Evolutionary conservation across 2,797 vertebrate genomes (phyloP), one percentile per base, ranked within the genome.

Genomic region (Acestrorhynchus altus): DNA sequence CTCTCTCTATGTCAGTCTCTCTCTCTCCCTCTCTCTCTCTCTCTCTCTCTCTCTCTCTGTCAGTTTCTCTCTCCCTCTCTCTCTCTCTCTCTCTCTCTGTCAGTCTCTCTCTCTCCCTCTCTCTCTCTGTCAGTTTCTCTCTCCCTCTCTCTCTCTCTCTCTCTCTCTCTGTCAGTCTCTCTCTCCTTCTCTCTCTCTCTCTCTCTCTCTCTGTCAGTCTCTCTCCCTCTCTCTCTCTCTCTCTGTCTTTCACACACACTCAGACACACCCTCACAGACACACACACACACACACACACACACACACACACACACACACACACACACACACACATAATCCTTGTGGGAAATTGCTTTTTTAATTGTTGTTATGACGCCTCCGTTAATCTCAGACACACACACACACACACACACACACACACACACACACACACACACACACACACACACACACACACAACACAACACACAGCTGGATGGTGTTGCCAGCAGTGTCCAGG

Each of bases 331-430:
- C 26, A 11, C 51, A 24, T 35, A 15, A 44, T 3, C 24, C 72
- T 64, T 31, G n/a, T 59, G 66, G 35, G 52, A 40, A 74, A 70
- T 70, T 66, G 44, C 44, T 72, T 60, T 72, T 61, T 61, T 54
- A 78, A 72, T 49, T 61, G 67, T 51, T 65, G 40, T 75, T 78
- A 67, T 61, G 46, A 54, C 20, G 69, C 52, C 60, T 61, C 72
- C 46, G 59, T 76, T 67, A 44, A 60, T 60, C 42, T 26, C 42
- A 47, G n/a, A 28, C 64, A 22, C 9, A 42, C 28, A 35, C 68
- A 22, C 68, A 69, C 51, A 78, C 20, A 51, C 31, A 28, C 35
- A n/a, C n/a, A 28, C 20, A 51, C 24, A 24, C 40, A 66, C 42
- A 47, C 42, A 47, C 40, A 28, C 64, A 22, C 9, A 57, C 54